phyloP scores from a whole-genome alignment of 1,140 invertebrate genomes.

The Drosophila punjabiensis region DNA sequence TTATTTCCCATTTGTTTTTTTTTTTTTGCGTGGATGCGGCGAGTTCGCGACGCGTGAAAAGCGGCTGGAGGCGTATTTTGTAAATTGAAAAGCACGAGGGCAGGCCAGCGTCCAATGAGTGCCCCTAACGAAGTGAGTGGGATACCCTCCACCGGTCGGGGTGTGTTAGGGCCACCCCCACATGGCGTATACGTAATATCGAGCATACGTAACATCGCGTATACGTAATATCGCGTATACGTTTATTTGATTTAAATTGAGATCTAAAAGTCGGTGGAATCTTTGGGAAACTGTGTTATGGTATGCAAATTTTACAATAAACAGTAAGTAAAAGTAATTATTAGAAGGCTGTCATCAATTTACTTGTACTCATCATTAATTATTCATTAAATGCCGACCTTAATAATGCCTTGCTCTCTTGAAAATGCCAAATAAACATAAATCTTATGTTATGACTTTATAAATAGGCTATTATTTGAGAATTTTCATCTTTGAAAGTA shows the following conservation, averaged over 20 bases:
- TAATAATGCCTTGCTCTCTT: not conserved
- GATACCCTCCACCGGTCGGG: slow-evolving; percentile 2
- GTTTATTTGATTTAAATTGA: not conserved
- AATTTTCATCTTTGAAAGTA: not conserved
- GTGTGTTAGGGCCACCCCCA: not conserved
- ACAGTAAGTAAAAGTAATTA: not conserved
- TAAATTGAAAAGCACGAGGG: slow-evolving; percentile 48
- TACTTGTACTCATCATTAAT: not conserved
- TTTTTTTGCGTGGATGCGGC: slow-evolving; percentile 3
- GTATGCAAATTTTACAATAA: too few relatives aligned
- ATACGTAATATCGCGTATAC: slow-evolving; percentile 11
- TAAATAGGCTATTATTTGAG: not conserved
- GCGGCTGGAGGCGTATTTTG: slow-evolving; percentile 55
- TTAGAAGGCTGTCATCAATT: too few relatives aligned
- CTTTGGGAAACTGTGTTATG: not conserved
- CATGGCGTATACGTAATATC: slow-evolving; percentile 24
- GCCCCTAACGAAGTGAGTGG: not conserved
- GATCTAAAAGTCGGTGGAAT: not conserved
- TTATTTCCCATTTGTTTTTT: slow-evolving; percentile 2
- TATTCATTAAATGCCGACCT: not conserved
- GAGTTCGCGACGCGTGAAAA: slow-evolving; percentile 53
- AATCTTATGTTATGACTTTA: not conserved
- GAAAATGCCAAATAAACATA: not conserved
- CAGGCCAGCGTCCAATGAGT: slow-evolving; percentile 9
- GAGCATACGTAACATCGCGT: slow-evolving; percentile 8